Conservation (phyloP, 2,113 vertebrate species). For the Phainopepla nitens region DNA sequence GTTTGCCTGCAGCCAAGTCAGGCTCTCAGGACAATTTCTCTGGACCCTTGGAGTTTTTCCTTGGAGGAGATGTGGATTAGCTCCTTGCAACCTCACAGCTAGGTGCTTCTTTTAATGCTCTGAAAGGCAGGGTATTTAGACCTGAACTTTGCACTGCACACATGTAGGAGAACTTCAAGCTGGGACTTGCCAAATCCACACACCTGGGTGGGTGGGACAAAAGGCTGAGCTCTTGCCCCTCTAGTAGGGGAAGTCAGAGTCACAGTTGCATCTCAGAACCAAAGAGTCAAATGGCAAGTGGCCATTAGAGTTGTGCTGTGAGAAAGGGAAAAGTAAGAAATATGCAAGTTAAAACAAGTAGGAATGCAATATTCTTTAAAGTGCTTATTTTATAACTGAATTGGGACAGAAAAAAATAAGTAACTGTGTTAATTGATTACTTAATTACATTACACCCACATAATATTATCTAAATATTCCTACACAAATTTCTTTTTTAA, state of each 20-base stretch:
- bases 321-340: neutral
- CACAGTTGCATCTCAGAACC: fast-evolving
- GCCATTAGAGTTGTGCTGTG: fast-evolving
- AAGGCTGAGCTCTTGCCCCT: neutral
- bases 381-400: neutral
- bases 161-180: neutral
- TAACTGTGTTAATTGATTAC: neutral
- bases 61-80: neutral
- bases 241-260: neutral
- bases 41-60: neutral
- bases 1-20: neutral
- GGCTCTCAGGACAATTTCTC: neutral
- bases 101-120: neutral
- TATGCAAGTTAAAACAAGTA: neutral
- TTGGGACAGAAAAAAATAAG: neutral
- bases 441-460: neutral
- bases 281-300: neutral
- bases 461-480: neutral
- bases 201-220: neutral
- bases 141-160: neutral
- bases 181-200: neutral
- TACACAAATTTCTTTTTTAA: neutral
- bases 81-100: neutral
- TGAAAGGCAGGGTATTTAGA: neutral
- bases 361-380: neutral